phyloP scores from a whole-genome alignment of 2,113 vertebrate species.

The Gnathonemus echidnorhynchus region DNA sequence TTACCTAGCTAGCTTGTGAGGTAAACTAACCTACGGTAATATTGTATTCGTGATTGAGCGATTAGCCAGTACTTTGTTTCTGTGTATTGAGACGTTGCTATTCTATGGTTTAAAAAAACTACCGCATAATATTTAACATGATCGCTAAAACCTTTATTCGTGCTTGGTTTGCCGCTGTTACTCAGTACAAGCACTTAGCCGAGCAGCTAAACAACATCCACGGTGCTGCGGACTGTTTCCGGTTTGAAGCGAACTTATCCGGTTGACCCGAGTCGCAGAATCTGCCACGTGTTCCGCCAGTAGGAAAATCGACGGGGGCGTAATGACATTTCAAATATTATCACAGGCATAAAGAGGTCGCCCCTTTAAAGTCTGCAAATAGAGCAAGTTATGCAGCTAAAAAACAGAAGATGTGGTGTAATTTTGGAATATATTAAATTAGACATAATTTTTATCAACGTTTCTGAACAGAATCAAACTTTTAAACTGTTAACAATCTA shows the following conservation, averaged over 20 bases:
- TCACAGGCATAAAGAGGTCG: neutral
- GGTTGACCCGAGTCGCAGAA: conserved; percentile 4
- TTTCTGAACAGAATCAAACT: neutral
- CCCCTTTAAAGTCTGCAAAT: neutral
- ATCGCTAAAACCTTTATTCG: neutral
- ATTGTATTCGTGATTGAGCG: neutral
- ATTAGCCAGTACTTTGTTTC: neutral
- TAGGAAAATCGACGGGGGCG: neutral
- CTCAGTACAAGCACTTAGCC: neutral
- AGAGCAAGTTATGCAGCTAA: neutral
- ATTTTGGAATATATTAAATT: neutral
- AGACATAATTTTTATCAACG: neutral
- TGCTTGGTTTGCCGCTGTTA: neutral
- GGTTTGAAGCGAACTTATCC: conserved; percentile 11
- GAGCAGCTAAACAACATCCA: conserved; percentile 7
- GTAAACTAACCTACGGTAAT: neutral
- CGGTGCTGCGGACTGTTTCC: conserved; percentile 15
- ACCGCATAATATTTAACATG: neutral
- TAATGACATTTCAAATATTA: neutral
- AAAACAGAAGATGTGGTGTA: neutral
- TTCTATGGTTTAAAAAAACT: neutral
- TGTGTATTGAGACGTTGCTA: neutral
- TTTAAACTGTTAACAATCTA: neutral
- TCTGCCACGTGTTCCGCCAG: neutral
- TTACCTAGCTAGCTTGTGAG: neutral